These are phyloP conservation scores for Oophaga sylvatica DNA, from an alignment of 2,797 vertebrate species.

Conservation along the genomic window DNA sequence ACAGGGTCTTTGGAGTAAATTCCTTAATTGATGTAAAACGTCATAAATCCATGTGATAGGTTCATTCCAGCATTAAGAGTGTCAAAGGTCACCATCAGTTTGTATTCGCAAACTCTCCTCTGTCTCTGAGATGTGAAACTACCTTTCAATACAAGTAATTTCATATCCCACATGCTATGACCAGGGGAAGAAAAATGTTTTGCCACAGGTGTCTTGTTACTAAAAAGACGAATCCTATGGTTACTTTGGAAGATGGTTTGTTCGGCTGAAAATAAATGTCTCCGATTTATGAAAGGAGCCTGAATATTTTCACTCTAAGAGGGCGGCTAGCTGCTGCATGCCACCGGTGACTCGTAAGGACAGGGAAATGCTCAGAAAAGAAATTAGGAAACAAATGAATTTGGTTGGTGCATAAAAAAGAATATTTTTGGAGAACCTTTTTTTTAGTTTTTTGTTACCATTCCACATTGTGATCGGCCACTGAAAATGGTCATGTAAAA, in stretches of 20 bases:
- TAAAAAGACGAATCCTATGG: slow-evolving; percentile 14
- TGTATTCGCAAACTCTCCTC: too few species aligned
- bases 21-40: too few species aligned
- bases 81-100: too few species aligned
- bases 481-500: too few species aligned
- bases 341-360: background rate
- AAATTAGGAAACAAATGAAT: background rate
- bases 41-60: too few species aligned
- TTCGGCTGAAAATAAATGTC: background rate
- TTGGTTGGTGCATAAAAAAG: background rate
- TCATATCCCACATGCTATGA: too few species aligned
- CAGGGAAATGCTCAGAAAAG: background rate
- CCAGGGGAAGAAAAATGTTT: too few species aligned
- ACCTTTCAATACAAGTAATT: too few species aligned
- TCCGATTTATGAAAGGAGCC: slow-evolving; percentile 11
- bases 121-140: too few species aligned
- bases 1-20: too few species aligned
- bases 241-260: slow-evolving; percentile 14
- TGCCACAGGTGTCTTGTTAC: slow-evolving; percentile 28
- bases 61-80: too few species aligned
- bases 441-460: background rate
- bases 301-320: slow-evolving; percentile 35
- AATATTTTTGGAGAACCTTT: background rate
- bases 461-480: too few species aligned
- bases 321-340: background rate